Conservation (phyloP, 2,888 invertebrate genomes). For the Acanthosepion pharaonis region DNA sequence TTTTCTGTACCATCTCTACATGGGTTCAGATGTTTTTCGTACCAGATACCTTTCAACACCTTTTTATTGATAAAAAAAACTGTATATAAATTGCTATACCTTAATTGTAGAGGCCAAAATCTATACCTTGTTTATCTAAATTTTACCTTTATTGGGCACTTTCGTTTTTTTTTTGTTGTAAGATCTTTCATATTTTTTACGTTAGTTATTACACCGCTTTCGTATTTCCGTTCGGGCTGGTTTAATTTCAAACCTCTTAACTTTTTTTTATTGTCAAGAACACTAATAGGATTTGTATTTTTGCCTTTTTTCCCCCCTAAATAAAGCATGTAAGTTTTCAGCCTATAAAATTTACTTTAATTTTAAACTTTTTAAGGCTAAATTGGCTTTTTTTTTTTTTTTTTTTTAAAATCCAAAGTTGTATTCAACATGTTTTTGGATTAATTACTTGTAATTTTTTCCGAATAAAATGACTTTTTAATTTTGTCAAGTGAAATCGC, state of each 20-base stretch:
- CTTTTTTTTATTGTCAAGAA: background rate
- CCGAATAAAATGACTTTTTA: too few relatives aligned
- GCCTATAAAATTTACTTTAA: too few relatives aligned
- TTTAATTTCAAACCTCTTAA: background rate
- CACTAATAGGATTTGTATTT: background rate
- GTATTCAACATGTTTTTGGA: too few relatives aligned
- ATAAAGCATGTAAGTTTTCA: background rate
- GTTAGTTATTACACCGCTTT: background rate
- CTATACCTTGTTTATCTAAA: background rate
- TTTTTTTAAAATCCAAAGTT: too few relatives aligned
- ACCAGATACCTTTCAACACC: background rate
- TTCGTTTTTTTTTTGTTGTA: background rate
- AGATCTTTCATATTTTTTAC: background rate
- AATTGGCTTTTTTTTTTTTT: too few relatives aligned
- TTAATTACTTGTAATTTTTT: too few relatives aligned
- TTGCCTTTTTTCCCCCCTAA: background rate
- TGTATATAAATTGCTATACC: background rate
- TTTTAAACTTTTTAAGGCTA: too few relatives aligned
- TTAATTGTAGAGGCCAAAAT: background rate
- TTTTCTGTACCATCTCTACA: too few relatives aligned
- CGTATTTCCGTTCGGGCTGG: background rate
- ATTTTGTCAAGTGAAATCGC: too few relatives aligned
- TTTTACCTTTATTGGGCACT: background rate
- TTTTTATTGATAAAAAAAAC: background rate
- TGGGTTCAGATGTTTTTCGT: accelerated